Conservation (phyloP, 2,797 vertebrate species). For the Steatocranus sp. region DNA sequence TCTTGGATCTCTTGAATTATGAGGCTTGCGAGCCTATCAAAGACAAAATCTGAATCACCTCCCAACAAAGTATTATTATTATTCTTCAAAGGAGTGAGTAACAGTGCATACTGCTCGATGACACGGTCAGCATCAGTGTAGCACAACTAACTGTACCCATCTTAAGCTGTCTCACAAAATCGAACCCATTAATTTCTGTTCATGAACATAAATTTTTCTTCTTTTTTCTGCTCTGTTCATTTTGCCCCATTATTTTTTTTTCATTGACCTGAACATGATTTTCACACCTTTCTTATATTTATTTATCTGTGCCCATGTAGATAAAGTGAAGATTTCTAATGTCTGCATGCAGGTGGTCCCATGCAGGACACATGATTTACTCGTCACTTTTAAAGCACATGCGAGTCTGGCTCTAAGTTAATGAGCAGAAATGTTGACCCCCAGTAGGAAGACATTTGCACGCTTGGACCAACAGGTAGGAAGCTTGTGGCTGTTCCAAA, state of each 20-base stretch:
- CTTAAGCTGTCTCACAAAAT: fast-evolving
- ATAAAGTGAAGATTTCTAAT: neutral
- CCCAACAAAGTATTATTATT: neutral
- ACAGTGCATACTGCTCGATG: fast-evolving
- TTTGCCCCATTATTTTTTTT: neutral
- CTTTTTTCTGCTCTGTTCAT: neutral
- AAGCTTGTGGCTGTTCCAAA: neutral
- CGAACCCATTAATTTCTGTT: neutral
- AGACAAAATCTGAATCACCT: neutral
- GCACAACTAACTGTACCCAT: neutral
- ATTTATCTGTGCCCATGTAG: neutral
- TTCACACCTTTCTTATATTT: neutral
- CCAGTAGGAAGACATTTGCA: fast-evolving
- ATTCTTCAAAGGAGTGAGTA: neutral
- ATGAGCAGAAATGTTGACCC: neutral
- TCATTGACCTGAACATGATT: neutral
- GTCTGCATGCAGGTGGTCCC: fast-evolving
- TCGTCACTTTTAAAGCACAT: neutral
- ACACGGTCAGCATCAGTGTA: neutral
- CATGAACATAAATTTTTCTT: neutral
- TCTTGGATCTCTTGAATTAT: neutral
- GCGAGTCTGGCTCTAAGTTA: neutral
- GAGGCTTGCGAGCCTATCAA: neutral
- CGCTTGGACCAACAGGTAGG: neutral
- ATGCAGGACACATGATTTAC: neutral